Evolutionary conservation across 2,797 vertebrate genomes (phyloP).

Genomic region (Huso huso): DNA sequence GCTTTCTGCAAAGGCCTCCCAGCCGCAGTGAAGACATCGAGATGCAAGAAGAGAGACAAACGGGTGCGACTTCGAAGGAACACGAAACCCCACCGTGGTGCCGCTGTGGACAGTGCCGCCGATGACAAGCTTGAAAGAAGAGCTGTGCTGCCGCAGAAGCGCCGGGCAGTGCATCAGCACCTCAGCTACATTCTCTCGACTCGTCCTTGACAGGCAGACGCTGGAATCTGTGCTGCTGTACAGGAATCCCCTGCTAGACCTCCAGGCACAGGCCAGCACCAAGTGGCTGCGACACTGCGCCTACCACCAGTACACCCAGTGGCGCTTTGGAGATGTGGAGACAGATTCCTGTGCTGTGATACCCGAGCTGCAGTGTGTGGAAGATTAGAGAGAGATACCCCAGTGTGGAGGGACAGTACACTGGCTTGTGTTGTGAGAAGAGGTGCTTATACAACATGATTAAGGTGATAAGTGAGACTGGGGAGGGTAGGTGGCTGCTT

Average conservation of each 20-base stretch:
- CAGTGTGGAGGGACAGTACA: slow-evolving; percentile 43
- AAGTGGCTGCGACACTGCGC: slow-evolving; percentile 52
- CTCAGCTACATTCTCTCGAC: slow-evolving; percentile 46
- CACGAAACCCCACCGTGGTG: slow-evolving; percentile 50
- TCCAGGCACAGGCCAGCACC: neutral
- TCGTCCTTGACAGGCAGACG: slow-evolving; percentile 46
- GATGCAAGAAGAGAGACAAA: slow-evolving; percentile 12
- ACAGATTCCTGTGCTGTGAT: slow-evolving; percentile 45
- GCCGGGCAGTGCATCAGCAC: slow-evolving; percentile 51
- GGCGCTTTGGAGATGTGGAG: slow-evolving; percentile 58
- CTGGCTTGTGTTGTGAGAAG: slow-evolving; percentile 40
- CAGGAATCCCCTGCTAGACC: slow-evolving; percentile 51
- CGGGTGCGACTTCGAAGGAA: neutral
- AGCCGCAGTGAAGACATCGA: slow-evolving; percentile 4
- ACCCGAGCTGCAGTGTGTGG: slow-evolving; percentile 70
- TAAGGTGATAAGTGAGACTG: too few species aligned
- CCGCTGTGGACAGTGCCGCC: slow-evolving; percentile 46
- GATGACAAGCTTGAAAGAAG: slow-evolving; percentile 37
- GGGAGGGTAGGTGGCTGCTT: too few species aligned
- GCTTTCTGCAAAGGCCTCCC: slow-evolving; percentile 27
- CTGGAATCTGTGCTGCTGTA: slow-evolving; percentile 61
- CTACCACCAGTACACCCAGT: slow-evolving; percentile 59
- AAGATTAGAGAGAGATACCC: slow-evolving; percentile 56
- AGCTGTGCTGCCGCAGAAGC: slow-evolving; percentile 62
- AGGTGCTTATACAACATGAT: too few species aligned